phyloP scores from a whole-genome alignment of 2,797 vertebrate species.

The Platyrinchus mystaceus region DNA sequence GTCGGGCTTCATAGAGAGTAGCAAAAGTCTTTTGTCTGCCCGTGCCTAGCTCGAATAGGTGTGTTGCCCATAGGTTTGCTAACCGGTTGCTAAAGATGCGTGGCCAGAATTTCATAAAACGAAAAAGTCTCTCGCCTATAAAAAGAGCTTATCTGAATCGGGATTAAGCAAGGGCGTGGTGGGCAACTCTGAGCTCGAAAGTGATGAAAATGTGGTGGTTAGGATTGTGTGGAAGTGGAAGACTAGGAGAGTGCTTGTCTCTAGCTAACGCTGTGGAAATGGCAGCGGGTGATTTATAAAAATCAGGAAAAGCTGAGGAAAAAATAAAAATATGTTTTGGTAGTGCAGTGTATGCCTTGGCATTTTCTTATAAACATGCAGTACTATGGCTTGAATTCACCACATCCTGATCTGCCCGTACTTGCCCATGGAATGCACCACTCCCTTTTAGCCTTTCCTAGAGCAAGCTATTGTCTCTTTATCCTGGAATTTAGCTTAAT shows the following conservation, averaged over 20 bases:
- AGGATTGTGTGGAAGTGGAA: background rate
- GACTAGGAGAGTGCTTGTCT: background rate
- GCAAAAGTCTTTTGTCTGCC: fast-evolving
- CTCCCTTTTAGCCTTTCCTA: background rate
- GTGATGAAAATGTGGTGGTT: background rate
- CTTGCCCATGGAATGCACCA: constrained; percentile 23
- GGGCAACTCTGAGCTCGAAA: background rate
- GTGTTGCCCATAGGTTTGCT: fast-evolving
- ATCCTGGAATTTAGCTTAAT: background rate
- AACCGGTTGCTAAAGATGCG: fast-evolving
- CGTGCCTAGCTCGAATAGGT: fast-evolving
- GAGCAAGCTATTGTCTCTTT: background rate
- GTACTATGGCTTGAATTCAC: background rate
- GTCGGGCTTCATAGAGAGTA: fast-evolving
- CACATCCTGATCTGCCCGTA: background rate
- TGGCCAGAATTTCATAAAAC: background rate
- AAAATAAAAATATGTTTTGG: background rate
- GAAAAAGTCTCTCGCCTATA: background rate
- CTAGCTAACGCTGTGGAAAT: background rate
- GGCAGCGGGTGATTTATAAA: background rate
- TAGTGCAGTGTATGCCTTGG: background rate
- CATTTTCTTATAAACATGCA: background rate
- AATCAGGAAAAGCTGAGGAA: background rate
- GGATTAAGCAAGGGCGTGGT: background rate
- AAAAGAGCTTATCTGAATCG: background rate